phyloP scores from a whole-genome alignment of 2,113 vertebrate genomes.

The Otus sunia region DNA sequence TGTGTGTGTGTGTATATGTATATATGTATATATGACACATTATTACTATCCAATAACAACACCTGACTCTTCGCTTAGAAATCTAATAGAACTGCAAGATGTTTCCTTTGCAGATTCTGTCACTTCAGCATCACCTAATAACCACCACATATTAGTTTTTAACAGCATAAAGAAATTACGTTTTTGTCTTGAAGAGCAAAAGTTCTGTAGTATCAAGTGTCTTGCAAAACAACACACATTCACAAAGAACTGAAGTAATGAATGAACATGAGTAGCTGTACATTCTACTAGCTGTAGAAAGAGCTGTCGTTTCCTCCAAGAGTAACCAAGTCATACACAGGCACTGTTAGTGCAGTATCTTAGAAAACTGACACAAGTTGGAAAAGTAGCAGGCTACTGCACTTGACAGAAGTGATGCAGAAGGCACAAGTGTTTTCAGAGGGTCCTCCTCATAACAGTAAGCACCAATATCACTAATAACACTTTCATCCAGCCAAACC shows the following conservation, averaged over 20 bases:
- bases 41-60: not conserved
- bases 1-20: fast-evolving
- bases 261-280: not conserved
- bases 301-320: not conserved
- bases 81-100: not conserved
- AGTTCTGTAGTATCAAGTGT: not conserved
- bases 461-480: not conserved
- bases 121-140: not conserved
- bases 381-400: not conserved
- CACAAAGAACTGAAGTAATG: not conserved
- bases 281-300: not conserved
- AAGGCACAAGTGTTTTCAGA: not conserved
- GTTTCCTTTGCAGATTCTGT: not conserved
- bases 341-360: not conserved
- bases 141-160: not conserved
- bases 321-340: not conserved
- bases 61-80: not conserved
- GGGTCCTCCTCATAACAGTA: not conserved
- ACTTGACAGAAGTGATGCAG: not conserved
- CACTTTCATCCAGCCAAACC: not conserved
- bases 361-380: not conserved
- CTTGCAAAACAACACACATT: not conserved
- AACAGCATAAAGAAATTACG: not conserved
- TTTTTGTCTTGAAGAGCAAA: not conserved
- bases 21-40: not conserved